Evolutionary conservation across 2,113 vertebrate genomes (phyloP).

Genomic region (Cnemophilus loriae): DNA sequence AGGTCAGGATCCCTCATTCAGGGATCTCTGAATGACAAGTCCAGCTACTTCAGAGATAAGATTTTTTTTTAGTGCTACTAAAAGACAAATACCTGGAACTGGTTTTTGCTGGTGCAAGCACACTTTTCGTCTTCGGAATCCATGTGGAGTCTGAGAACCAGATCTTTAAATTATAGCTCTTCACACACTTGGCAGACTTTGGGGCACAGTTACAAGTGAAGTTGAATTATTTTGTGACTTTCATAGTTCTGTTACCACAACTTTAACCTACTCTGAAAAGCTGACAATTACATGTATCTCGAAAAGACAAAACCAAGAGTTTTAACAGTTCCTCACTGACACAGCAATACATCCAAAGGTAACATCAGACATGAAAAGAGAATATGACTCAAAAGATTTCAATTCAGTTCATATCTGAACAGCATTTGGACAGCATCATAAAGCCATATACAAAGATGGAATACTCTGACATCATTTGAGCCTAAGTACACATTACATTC

Average conservation of each 20-base stretch:
- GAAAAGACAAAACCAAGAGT: background rate
- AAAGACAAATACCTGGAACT: background rate
- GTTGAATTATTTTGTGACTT: background rate
- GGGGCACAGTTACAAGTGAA: background rate
- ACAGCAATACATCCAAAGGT: background rate
- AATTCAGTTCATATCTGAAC: background rate
- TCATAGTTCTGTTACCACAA: background rate
- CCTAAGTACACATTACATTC: background rate
- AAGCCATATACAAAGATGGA: background rate
- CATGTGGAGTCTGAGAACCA: background rate
- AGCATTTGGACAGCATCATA: background rate
- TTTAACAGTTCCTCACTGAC: background rate
- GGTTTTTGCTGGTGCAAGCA: background rate
- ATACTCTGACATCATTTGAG: background rate
- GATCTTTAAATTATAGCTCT: background rate
- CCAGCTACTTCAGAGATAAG: background rate
- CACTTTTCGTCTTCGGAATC: background rate
- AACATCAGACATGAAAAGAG: conserved; percentile 7
- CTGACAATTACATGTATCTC: background rate
- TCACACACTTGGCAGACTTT: background rate
- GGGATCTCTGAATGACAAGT: background rate
- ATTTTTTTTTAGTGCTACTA: background rate
- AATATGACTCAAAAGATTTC: background rate
- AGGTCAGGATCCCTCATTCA: background rate
- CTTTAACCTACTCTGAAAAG: background rate